phyloP scores from a whole-genome alignment of 2,113 vertebrate species.

The Lamprologus tigripictilis region DNA sequence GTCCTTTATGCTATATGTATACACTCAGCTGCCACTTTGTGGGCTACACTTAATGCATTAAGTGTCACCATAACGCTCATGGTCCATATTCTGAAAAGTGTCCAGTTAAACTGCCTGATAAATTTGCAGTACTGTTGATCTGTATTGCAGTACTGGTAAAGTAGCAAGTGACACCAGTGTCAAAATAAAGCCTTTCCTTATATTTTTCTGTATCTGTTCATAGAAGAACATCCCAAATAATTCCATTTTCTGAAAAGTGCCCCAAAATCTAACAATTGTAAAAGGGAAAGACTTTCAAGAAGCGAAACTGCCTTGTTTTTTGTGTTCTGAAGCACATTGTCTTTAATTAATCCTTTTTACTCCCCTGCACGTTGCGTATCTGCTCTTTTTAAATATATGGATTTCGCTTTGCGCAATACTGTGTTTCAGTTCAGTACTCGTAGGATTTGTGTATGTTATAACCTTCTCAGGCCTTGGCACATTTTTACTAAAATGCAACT shows the following conservation, averaged over 20 bases:
- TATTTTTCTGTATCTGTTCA: background rate
- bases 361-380: background rate
- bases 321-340: background rate
- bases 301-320: background rate
- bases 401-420: background rate
- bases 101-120: background rate
- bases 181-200: background rate
- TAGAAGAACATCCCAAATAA: background rate
- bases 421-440: background rate
- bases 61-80: background rate
- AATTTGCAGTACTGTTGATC: background rate
- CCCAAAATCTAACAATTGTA: background rate
- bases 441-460: background rate
- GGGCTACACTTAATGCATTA: background rate
- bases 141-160: background rate
- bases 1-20: background rate
- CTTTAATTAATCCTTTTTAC: background rate
- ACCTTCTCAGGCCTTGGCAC: background rate
- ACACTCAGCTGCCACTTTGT: background rate
- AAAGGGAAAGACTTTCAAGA: background rate
- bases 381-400: background rate
- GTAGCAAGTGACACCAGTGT: background rate
- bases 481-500: background rate
- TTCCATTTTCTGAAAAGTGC: background rate
- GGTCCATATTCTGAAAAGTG: background rate